These are phyloP conservation scores for Oryzias dopingdopingensis DNA, from an alignment of 2,797 vertebrate species.

Conservation along the genomic window DNA sequence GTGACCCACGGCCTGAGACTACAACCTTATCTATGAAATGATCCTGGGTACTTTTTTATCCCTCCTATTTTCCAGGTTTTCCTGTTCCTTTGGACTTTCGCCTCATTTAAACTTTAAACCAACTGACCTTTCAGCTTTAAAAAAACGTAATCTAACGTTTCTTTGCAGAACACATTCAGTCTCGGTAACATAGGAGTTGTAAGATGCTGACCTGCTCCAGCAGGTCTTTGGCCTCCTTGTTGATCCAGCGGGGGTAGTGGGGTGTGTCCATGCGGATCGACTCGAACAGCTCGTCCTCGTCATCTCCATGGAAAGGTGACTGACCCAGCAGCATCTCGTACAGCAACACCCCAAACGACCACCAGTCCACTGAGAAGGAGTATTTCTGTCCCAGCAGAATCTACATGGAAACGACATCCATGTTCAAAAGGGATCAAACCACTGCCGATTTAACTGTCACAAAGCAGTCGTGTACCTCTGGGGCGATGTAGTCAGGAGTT, in stretches of 20 bases:
- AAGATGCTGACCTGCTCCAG: constrained; percentile 84
- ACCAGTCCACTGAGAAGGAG: constrained; percentile 98
- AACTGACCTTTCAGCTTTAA: too few relatives aligned
- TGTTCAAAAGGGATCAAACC: too few relatives aligned
- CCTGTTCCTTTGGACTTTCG: too few relatives aligned
- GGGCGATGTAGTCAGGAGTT: constrained; percentile 97
- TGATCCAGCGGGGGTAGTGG: constrained; percentile 96
- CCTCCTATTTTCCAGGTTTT: too few relatives aligned
- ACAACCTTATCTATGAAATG: too few relatives aligned
- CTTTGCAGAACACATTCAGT: neutral
- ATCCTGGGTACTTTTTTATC: too few relatives aligned
- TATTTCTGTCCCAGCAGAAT: constrained; percentile 93
- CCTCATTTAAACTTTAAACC: too few relatives aligned
- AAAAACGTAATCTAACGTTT: neutral
- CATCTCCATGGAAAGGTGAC: constrained; percentile 96
- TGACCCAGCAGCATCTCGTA: constrained; percentile 99
- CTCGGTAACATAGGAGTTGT: neutral
- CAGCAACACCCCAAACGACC: constrained; percentile 96
- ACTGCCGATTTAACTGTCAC: too few relatives aligned
- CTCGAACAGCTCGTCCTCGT: constrained; percentile 97
- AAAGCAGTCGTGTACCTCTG: constrained; percentile 79
- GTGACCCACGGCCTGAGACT: too few relatives aligned
- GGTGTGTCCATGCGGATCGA: constrained; percentile 94
- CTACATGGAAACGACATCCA: constrained; percentile 32
- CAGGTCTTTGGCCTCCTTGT: constrained; percentile 90